A percentile compares a stretch with the other conserved stretches of the same genome.
phyloP scores from a whole-genome alignment of 1,140 invertebrate genomes.

The Drosophila yakuba region DNA sequence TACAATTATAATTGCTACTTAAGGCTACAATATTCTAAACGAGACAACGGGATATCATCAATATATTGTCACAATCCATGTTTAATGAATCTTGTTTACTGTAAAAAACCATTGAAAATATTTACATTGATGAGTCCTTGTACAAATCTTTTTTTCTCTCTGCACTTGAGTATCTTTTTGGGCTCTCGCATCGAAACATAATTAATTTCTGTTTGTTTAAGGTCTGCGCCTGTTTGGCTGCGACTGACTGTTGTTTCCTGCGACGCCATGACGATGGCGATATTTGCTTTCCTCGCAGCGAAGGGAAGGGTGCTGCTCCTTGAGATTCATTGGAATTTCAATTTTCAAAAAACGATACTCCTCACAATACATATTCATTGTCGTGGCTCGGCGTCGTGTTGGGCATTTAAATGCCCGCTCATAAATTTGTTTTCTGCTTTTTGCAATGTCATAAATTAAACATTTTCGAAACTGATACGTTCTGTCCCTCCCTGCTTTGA shows the following conservation, averaged over 20 bases:
- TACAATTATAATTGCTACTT: too few relatives aligned
- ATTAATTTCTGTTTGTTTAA: conserved; percentile 84
- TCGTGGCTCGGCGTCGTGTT: conserved; percentile 42
- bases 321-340: conserved; percentile 78
- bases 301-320: conserved; percentile 51
- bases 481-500: conserved; percentile 12
- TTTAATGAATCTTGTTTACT: background rate
- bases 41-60: too few relatives aligned
- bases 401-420: conserved; percentile 75
- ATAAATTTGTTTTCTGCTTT: conserved; percentile 64
- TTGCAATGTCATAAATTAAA: conserved; percentile 81
- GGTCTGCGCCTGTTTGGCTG: conserved; percentile 54
- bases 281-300: conserved; percentile 58
- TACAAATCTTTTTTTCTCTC: conserved; percentile 11
- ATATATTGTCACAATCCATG: background rate
- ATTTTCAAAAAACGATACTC: conserved; percentile 48
- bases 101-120: background rate
- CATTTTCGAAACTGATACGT: conserved; percentile 78
- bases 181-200: conserved; percentile 75
- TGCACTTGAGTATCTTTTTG: conserved; percentile 23
- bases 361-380: conserved; percentile 73
- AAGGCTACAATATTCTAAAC: too few relatives aligned
- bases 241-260: conserved; percentile 73
- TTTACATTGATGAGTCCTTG: background rate
- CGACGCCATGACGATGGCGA: conserved; percentile 47